Percentiles rank a stretch among this genome's conserved stretches.
These are phyloP conservation scores for Sternarchorhynchus goeldii DNA, from an alignment of 2,797 vertebrate genomes.

Conservation along the genomic window DNA sequence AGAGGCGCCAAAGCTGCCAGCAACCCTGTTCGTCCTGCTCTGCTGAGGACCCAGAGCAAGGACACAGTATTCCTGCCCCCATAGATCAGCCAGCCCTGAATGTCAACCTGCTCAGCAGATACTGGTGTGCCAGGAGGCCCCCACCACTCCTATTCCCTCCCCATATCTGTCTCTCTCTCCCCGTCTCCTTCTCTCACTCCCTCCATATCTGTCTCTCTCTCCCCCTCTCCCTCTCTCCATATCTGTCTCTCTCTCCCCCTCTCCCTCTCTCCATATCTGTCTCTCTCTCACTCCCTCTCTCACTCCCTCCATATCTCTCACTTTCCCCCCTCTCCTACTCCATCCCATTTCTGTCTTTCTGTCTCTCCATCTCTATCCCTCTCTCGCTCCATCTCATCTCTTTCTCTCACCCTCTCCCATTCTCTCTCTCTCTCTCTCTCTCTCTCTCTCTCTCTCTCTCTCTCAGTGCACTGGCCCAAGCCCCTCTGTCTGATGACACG, in stretches of 20 bases:
- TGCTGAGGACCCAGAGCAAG: conserved; percentile 76
- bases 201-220: no score
- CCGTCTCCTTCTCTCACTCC: conserved; percentile 18
- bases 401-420: neutral
- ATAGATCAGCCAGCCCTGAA: conserved; percentile 83
- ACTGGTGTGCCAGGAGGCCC: conserved; percentile 75
- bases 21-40: conserved; percentile 41
- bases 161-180: neutral
- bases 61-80: conserved; percentile 80
- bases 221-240: no score
- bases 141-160: conserved; percentile 50
- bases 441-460: conserved; percentile 55
- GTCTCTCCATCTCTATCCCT: no score
- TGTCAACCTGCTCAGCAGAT: conserved; percentile 79
- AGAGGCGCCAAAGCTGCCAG: conserved; percentile 49
- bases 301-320: no score
- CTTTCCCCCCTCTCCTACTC: no score
- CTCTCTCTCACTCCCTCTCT: no score
- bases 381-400: neutral
- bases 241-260: no score
- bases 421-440: neutral
- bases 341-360: no score
- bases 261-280: no score
- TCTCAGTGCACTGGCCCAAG: conserved; percentile 75
- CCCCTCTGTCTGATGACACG: conserved; percentile 81